Base-by-base conservation (phyloP, 2,113 vertebrate species). In the Anas platyrhynchos region DNA sequence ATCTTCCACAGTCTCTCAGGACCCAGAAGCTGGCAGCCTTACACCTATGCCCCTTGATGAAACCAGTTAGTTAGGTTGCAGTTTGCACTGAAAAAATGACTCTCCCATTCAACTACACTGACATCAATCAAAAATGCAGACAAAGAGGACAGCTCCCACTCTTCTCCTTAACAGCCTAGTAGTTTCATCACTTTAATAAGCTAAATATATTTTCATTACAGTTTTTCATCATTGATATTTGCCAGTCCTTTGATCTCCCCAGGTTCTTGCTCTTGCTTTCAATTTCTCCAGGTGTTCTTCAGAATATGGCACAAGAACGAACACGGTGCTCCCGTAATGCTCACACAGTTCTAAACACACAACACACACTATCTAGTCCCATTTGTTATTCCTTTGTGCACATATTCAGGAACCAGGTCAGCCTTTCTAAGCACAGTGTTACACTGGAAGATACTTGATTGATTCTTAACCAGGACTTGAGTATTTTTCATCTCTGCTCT, bases 71-170 rank as follows among this genome's bases (percentile, higher is more conserved):
- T 26, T 65, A 58, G 34, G 66, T 50, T 78, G 23, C 32, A 52
- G 29, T 31, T 52, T 23, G 3, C 56, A 48, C 32, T 87, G 66
- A 52, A 85, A 85, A 93, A 89, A 89, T 3, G 1, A 72, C 27
- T 25, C 44, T 25, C 73, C 75, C 61, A 9, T 67, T 81, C 69
- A 83, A 67, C 52, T 88, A 56, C 61, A 81, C 0, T 29, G 43
- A 43, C 36, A 95, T 88, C 52, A 34, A 89, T 78, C 80, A 94
- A 78, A 83, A 91, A 52, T 13, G n/a, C 48, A 86, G 26, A 88
- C 38, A n/a, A 89, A 73, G 41, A 73, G 26, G n/a, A 79, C 66
- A 94, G 83, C 32, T 84, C 34, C 55, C 61, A 67, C 23, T 77
- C 56, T 59, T 54, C 50, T 78, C 69, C 56, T 77, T 58, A 94